phyloP scores from a whole-genome alignment of 2,888 invertebrate genomes.

The Amphipyra tragopoginis region DNA sequence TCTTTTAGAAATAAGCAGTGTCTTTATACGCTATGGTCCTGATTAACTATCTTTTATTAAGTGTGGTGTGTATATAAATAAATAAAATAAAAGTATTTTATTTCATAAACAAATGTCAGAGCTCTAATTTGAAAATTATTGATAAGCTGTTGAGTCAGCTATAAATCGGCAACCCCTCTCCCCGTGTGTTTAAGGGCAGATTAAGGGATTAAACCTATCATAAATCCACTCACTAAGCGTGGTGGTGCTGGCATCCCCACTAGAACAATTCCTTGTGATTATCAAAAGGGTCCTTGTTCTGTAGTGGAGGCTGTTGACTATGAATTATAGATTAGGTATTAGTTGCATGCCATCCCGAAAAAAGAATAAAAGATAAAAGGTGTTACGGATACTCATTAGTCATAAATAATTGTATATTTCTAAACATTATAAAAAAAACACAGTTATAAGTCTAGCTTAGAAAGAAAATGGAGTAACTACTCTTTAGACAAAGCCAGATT shows the following conservation, averaged over 20 bases:
- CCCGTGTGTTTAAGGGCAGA: conserved; percentile 40
- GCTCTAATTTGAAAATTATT: conserved; percentile 22
- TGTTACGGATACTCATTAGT: too few species aligned
- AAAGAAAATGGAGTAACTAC: too few species aligned
- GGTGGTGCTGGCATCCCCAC: conserved; percentile 38
- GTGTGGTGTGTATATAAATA: too few species aligned
- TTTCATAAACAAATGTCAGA: neutral
- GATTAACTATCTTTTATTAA: too few species aligned
- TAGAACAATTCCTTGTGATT: conserved; percentile 44
- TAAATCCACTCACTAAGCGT: conserved; percentile 33
- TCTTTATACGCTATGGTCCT: too few species aligned
- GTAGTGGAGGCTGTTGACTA: neutral
- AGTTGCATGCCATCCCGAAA: neutral
- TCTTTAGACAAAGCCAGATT: too few species aligned
- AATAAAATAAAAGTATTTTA: too few species aligned
- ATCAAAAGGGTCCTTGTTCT: conserved; percentile 35
- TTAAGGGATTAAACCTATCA: conserved; percentile 34
- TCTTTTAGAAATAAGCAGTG: too few species aligned
- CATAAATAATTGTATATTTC: too few species aligned
- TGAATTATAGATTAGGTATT: conserved; percentile 29
- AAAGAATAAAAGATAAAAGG: too few species aligned
- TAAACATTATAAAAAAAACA: too few species aligned
- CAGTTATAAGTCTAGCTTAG: too few species aligned
- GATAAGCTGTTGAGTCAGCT: conserved; percentile 19
- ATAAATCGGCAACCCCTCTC: conserved; percentile 28